Evolutionary conservation across 1,140 invertebrate species (phyloP).

Genomic region (Sinonovacula constricta): DNA sequence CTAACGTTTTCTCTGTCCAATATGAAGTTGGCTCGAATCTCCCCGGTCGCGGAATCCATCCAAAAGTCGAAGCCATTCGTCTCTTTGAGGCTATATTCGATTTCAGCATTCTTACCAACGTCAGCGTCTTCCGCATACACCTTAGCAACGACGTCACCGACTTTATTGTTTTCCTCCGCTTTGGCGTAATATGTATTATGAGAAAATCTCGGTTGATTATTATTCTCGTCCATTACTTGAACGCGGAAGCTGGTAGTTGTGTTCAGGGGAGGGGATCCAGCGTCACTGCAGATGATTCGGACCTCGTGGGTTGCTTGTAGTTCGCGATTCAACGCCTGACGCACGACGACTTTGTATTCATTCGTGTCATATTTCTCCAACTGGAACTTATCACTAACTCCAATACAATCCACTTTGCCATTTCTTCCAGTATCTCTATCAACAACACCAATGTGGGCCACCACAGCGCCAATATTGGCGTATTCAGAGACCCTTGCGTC

Average conservation of each 20-base stretch:
- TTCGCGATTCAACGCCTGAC: constrained; percentile 88
- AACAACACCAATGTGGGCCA: constrained; percentile 67
- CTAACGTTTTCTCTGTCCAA: constrained; percentile 81
- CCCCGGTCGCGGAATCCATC: constrained; percentile 90
- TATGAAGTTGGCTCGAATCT: constrained; percentile 88
- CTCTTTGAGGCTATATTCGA: constrained; percentile 47
- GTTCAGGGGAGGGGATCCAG: constrained; percentile 86
- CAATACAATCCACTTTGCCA: constrained; percentile 69
- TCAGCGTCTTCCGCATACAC: constrained; percentile 61
- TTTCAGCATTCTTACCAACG: constrained; percentile 80
- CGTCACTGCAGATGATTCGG: constrained; percentile 89
- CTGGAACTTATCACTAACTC: constrained; percentile 62
- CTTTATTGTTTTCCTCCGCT: constrained; percentile 66
- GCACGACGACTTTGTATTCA: constrained; percentile 73
- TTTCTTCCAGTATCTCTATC: constrained; percentile 70
- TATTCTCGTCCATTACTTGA: constrained; percentile 93
- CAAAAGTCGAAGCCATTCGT: constrained; percentile 81
- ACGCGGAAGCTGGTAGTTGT: constrained; percentile 87
- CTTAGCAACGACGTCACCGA: constrained; percentile 59
- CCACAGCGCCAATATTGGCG: constrained; percentile 65
- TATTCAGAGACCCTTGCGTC: constrained; percentile 68
- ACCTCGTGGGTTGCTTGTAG: constrained; percentile 85
- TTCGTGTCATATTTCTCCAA: constrained; percentile 66
- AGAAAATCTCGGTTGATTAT: constrained; percentile 89
- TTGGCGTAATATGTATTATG: constrained; percentile 48